Percentiles rank a stretch among this genome's conserved stretches.
These are phyloP conservation scores for Falco rusticolus DNA, from an alignment of 2,797 vertebrate genomes.

Conservation along the genomic window DNA sequence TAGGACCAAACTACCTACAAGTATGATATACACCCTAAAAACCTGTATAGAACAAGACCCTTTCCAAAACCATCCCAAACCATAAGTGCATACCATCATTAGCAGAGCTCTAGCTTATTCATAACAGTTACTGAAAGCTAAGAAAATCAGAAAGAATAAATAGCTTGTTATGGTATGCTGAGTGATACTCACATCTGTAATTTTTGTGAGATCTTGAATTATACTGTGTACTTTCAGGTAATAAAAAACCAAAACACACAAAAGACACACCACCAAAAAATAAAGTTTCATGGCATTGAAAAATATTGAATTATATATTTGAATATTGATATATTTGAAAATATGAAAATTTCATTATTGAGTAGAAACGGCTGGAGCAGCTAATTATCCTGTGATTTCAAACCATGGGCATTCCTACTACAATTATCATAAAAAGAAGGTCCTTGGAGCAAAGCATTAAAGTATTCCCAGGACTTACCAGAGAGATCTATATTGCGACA, in stretches of 20 bases:
- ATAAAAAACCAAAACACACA: not conserved
- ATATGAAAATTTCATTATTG: not conserved
- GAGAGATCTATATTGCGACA: not conserved
- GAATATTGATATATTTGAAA: too few species aligned
- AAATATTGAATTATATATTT: not conserved
- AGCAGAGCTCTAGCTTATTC: not conserved
- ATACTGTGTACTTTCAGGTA: not conserved
- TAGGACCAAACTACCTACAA: not conserved
- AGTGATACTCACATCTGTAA: not conserved
- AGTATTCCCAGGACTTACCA: not conserved
- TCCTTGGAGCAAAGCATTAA: not conserved
- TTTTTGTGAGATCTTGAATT: not conserved
- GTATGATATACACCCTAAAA: not conserved
- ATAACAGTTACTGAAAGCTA: not conserved
- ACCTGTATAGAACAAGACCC: not conserved
- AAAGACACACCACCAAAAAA: not conserved
- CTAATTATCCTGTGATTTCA: not conserved
- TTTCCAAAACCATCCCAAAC: not conserved
- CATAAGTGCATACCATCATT: not conserved
- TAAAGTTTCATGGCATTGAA: not conserved
- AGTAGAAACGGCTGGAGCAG: not conserved
- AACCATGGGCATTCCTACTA: not conserved
- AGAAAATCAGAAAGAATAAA: not conserved
- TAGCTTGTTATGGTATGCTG: not conserved
- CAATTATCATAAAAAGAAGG: not conserved